phyloP scores from a whole-genome alignment of 1,140 invertebrate genomes.

The Penaeus chinensis region DNA sequence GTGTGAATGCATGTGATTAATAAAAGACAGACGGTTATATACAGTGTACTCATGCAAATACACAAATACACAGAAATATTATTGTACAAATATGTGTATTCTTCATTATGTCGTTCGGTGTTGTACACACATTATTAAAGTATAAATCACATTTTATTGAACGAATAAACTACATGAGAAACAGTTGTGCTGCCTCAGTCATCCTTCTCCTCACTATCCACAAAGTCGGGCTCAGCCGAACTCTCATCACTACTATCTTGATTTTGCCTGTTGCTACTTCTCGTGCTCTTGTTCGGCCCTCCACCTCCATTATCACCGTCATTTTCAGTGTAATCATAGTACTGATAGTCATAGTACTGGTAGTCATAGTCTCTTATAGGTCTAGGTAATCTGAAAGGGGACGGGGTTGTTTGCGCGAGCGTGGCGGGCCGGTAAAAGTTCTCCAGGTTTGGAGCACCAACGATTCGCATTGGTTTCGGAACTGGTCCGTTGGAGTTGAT shows the following conservation, averaged over 20 bases:
- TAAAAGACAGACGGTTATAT: no score
- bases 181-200: neutral
- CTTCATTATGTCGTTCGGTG: no score
- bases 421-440: constrained; percentile 42
- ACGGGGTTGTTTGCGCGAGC: constrained; percentile 26
- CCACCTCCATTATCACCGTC: constrained; percentile 1
- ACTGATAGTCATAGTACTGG: constrained; percentile 35
- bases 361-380: constrained; percentile 43
- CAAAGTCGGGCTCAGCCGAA: constrained; percentile 7
- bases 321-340: constrained; percentile 28
- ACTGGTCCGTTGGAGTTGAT: constrained; percentile 33
- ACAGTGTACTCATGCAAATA: no score
- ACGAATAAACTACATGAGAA: no score
- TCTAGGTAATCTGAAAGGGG: constrained; percentile 24
- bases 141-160: neutral
- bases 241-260: constrained; percentile 31
- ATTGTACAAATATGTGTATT: no score
- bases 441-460: constrained; percentile 41
- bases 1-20: no score
- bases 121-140: neutral
- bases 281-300: neutral
- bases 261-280: constrained; percentile 2
- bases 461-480: constrained; percentile 28
- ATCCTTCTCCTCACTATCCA: constrained; percentile 32
- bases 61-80: no score